phyloP scores from a whole-genome alignment of 2,797 vertebrate species.

The Urocyon cinereoargenteus region DNA sequence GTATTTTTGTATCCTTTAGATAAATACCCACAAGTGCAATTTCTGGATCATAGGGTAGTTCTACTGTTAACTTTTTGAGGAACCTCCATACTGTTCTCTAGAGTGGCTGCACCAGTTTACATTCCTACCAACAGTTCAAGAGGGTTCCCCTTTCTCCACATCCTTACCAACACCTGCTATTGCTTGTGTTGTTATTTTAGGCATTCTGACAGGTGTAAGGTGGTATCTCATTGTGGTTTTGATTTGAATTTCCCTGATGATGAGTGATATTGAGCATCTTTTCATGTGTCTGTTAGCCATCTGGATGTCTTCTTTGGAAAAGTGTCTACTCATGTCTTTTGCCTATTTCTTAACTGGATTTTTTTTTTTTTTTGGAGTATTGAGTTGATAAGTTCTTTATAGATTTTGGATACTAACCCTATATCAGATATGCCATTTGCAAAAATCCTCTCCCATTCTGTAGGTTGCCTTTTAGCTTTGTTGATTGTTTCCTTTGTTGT shows the following conservation, averaged over 20 bases:
- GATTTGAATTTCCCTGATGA: not conserved
- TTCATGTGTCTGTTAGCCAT: not conserved
- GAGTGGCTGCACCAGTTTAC: not conserved
- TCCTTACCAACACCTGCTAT: not conserved
- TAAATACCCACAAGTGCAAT: not conserved
- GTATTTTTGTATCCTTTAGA: not conserved
- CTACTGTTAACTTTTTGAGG: not conserved
- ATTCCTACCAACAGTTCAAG: not conserved
- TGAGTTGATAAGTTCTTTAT: too few relatives aligned
- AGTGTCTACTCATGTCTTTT: not conserved
- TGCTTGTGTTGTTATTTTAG: not conserved
- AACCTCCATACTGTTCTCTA: not conserved
- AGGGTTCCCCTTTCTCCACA: not conserved
- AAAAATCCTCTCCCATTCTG: too few relatives aligned
- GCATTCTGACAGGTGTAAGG: not conserved
- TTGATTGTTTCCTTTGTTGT: too few relatives aligned
- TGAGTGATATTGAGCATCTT: not conserved
- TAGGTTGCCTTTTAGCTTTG: too few relatives aligned
- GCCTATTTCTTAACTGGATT: not conserved
- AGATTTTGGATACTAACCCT: too few relatives aligned
- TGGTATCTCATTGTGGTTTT: not conserved
- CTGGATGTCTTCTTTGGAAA: not conserved
- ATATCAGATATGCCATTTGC: too few relatives aligned
- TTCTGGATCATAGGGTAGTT: not conserved
- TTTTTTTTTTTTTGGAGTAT: not conserved